Conservation (phyloP, 2,888 invertebrate genomes). For the Teleogryllus oceanicus region DNA sequence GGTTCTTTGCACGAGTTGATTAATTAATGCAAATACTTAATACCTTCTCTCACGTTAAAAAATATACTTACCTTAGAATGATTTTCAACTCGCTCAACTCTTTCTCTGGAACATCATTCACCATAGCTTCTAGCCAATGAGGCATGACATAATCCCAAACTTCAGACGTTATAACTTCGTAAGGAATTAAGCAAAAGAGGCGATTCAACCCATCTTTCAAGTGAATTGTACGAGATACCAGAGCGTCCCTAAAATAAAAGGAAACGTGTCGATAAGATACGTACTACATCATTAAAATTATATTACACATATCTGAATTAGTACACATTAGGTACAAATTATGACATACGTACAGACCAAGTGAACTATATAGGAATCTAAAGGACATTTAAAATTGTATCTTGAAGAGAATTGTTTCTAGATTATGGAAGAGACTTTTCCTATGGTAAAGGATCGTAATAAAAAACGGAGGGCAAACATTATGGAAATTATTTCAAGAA, state of each 20-base stretch:
- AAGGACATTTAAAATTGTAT: no score
- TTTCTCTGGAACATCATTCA: constrained; percentile 84
- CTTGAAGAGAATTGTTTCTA: no score
- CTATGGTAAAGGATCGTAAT: no score
- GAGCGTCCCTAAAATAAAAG: constrained; percentile 63
- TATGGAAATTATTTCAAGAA: no score
- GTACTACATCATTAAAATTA: neutral
- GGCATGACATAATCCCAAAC: constrained; percentile 99
- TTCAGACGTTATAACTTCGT: constrained; percentile 92
- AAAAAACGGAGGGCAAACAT: no score
- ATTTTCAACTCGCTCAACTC: constrained; percentile 81
- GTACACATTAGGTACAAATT: neutral
- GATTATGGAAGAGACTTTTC: no score
- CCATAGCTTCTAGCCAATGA: constrained; percentile 97
- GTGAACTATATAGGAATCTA: no score
- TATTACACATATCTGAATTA: neutral
- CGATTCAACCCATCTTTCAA: constrained; percentile 92
- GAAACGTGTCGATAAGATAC: neutral
- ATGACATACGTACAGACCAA: no score
- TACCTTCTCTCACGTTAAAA: neutral
- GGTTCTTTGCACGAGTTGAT: neutral
- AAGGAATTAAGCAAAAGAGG: constrained; percentile 92
- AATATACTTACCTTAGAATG: constrained; percentile 58
- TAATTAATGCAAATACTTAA: neutral
- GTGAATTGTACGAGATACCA: constrained; percentile 83